Evolutionary conservation across 2,797 vertebrate species (phyloP).

Genomic region (Muscicapa comitata): DNA sequence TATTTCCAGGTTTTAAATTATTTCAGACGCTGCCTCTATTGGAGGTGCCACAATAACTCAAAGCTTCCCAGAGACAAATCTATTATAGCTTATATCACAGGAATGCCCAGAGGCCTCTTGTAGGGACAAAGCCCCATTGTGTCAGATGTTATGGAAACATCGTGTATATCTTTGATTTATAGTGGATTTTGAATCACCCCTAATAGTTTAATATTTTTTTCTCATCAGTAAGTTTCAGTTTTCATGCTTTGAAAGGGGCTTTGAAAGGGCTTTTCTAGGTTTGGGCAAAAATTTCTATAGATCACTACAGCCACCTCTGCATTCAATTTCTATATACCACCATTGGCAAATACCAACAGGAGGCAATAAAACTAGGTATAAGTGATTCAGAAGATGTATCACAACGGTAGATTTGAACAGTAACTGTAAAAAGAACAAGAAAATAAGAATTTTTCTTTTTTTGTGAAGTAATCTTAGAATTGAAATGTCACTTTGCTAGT

Average conservation of each 20-base stretch:
- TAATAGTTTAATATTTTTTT: constrained; percentile 37
- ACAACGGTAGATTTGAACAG: not conserved
- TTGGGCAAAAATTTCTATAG: not conserved
- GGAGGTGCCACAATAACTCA: constrained; percentile 20
- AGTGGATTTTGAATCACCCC: constrained; percentile 19
- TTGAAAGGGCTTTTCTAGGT: not conserved
- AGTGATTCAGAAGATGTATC: not conserved
- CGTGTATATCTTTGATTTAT: constrained; percentile 31
- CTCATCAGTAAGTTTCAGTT: constrained; percentile 29
- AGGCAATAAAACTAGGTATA: not conserved
- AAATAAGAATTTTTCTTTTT: not conserved
- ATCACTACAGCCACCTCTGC: not conserved
- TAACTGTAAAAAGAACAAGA: not conserved
- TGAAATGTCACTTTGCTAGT: not conserved
- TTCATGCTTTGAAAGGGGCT: constrained; percentile 19
- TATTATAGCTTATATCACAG: constrained; percentile 32
- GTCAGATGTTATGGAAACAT: constrained; percentile 42
- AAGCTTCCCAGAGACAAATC: constrained; percentile 26
- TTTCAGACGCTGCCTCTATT: constrained; percentile 2
- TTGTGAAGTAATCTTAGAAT: not conserved
- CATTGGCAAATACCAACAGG: not conserved
- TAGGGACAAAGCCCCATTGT: constrained; percentile 54
- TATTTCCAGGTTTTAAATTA: constrained; percentile 52
- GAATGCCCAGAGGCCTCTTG: constrained; percentile 22
- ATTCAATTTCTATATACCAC: not conserved